Percentiles rank a stretch among this genome's conserved stretches.
Conservation (phyloP, 2,888 invertebrate genomes). For the Amphipoea oculea region DNA sequence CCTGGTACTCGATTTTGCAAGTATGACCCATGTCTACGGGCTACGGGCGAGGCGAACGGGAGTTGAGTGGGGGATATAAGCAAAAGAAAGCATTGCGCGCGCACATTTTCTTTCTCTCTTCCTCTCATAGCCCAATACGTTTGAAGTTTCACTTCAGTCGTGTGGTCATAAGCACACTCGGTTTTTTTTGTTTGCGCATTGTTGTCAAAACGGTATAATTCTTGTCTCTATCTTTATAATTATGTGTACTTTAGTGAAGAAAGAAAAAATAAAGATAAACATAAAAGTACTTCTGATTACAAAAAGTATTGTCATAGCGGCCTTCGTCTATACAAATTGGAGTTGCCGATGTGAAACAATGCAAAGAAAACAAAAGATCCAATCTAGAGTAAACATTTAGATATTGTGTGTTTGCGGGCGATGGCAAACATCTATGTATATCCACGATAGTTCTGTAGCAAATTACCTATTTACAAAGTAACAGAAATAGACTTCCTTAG, state of each 20-base stretch:
- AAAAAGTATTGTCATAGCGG: background rate
- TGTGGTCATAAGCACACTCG: too few species aligned
- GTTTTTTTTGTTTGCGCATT: too few species aligned
- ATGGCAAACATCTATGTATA: background rate
- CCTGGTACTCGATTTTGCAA: too few species aligned
- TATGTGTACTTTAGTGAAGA: background rate
- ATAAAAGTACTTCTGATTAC: background rate
- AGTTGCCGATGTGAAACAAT: background rate
- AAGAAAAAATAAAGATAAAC: background rate
- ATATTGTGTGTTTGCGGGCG: background rate
- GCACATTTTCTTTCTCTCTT: too few species aligned
- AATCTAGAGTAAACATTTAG: background rate
- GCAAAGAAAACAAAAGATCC: background rate
- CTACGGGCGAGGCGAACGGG: too few species aligned
- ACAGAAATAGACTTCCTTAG: background rate
- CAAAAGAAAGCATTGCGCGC: too few species aligned
- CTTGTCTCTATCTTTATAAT: background rate
- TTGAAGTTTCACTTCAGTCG: too few species aligned
- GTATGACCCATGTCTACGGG: too few species aligned
- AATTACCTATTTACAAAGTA: background rate
- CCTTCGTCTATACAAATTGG: background rate
- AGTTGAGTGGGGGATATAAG: too few species aligned
- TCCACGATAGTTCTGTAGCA: background rate
- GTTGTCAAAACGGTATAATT: too few species aligned
- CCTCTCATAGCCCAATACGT: too few species aligned